Percentiles rank a stretch among this genome's conserved stretches.
These are phyloP conservation scores for Idris sp. DNA, from an alignment of 1,140 invertebrate species.

Conservation along the genomic window DNA sequence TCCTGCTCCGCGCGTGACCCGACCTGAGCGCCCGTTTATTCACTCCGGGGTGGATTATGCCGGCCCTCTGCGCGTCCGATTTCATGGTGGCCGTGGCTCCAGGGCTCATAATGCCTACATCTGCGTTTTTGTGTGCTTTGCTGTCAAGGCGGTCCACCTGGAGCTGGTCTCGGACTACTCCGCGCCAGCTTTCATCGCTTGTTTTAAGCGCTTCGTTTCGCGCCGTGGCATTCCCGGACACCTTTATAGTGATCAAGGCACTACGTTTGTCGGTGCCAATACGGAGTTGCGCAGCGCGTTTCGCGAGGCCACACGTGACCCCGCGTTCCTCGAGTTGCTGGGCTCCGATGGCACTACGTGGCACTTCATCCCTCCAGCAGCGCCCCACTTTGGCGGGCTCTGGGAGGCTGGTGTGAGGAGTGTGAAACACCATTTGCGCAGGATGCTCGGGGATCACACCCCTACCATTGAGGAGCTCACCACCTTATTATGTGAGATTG, in stretches of 20 bases:
- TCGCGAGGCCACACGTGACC: too few relatives aligned
- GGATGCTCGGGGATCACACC: too few relatives aligned
- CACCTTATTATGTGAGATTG: too few relatives aligned
- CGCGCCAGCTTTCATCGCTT: neutral
- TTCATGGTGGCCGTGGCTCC: neutral
- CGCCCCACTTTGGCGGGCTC: too few relatives aligned
- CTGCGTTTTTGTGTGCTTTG: conserved; percentile 1
- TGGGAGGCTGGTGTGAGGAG: too few relatives aligned
- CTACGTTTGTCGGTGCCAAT: neutral
- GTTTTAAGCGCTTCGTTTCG: neutral
- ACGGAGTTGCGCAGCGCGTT: too few relatives aligned
- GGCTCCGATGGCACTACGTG: too few relatives aligned
- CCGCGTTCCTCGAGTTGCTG: too few relatives aligned
- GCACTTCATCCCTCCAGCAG: too few relatives aligned
- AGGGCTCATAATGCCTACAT: neutral
- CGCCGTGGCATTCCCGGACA: neutral
- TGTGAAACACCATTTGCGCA: too few relatives aligned
- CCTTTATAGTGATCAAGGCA: neutral
- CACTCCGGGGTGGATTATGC: conserved; percentile 4
- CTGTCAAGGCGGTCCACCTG: neutral
- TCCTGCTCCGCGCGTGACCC: neutral
- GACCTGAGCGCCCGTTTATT: neutral
- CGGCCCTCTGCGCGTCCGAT: conserved; percentile 1
- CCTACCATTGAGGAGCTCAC: too few relatives aligned
- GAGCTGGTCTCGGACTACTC: neutral